A percentile compares a stretch with the other conserved stretches of the same genome.
phyloP scores from a whole-genome alignment of 2,797 vertebrate species.

The Neoniphon sammara region DNA sequence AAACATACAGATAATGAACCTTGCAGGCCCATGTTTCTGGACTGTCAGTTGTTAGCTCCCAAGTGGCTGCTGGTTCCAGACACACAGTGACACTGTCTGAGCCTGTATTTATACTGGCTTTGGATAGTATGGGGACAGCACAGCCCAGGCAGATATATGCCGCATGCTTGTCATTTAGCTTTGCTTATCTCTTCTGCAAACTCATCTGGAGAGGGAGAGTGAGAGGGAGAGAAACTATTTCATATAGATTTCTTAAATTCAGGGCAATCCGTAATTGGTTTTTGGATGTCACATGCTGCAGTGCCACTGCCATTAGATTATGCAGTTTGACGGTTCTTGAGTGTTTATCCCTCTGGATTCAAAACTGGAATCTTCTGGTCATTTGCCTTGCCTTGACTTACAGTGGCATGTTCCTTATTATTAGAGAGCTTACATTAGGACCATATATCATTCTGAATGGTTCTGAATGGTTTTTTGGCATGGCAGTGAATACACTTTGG shows the following conservation, averaged over 20 bases:
- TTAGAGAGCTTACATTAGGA: conserved; percentile 64
- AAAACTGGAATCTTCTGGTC: conserved; percentile 48
- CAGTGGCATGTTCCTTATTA: conserved; percentile 65
- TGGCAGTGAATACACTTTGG: conserved; percentile 75
- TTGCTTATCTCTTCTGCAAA: conserved; percentile 11
- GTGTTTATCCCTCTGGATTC: conserved; percentile 55
- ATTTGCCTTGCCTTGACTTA: conserved; percentile 65
- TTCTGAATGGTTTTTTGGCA: conserved; percentile 71
- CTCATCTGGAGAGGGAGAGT: background rate
- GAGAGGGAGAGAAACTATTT: background rate
- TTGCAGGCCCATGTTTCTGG: conserved; percentile 41
- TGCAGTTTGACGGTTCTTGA: conserved; percentile 30
- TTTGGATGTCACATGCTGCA: conserved; percentile 19
- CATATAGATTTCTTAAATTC: conserved; percentile 16
- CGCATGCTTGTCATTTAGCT: conserved; percentile 24
- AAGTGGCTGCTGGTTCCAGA: conserved; percentile 66
- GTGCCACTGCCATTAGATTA: conserved; percentile 38
- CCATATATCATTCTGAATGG: conserved; percentile 73
- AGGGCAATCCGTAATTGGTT: conserved; percentile 24
- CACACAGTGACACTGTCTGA: conserved; percentile 61
- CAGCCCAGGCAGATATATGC: background rate
- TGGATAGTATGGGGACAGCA: conserved; percentile 43
- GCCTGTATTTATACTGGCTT: conserved; percentile 58
- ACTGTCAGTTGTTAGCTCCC: conserved; percentile 63
- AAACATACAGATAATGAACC: conserved; percentile 65